phyloP scores from a whole-genome alignment of 1,140 invertebrate genomes.

The Euwallacea similis region DNA sequence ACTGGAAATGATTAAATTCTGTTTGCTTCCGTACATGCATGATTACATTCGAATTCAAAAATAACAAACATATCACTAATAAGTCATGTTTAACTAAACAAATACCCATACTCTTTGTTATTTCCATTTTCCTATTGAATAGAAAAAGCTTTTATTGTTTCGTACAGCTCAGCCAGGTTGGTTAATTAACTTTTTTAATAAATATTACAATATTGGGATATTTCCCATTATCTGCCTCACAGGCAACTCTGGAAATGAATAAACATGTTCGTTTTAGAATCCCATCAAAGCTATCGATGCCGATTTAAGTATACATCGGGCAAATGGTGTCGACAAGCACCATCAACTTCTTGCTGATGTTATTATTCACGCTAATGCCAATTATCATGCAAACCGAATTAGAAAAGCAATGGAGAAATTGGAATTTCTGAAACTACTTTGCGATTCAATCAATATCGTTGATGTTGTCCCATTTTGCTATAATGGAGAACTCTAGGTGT shows the following conservation, averaged over 20 bases:
- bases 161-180: no score
- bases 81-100: not conserved
- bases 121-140: no score
- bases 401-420: not conserved
- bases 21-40: not conserved
- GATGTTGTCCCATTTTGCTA: no score
- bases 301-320: not conserved
- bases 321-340: constrained; percentile 11
- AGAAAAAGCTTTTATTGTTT: no score
- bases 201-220: no score
- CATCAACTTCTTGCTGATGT: constrained; percentile 10
- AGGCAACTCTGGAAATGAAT: not conserved
- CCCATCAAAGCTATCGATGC: not conserved
- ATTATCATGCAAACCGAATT: constrained; percentile 9
- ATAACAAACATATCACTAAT: not conserved
- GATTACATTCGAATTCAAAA: constrained; percentile 5
- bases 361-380: constrained; percentile 8
- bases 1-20: not conserved
- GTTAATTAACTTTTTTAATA: no score
- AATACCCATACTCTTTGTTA: no score
- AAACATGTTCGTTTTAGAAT: constrained; percentile 3
- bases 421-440: no score
- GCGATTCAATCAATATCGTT: no score
- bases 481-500: no score
- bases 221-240: no score